Base-by-base conservation (phyloP, 2,888 invertebrate species). In the Erebia palarica region DNA sequence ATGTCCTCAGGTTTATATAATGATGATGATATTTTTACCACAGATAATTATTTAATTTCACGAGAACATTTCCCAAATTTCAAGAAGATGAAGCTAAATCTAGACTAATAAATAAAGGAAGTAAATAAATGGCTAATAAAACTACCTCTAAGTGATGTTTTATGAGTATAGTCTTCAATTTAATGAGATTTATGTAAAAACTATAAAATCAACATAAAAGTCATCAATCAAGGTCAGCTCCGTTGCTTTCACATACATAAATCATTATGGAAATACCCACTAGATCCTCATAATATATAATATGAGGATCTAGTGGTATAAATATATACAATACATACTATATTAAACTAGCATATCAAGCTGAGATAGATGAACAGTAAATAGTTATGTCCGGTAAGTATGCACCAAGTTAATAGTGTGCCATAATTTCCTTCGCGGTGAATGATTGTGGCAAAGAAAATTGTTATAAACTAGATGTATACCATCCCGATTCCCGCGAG, bases 201-300 rank as follows among this genome's bases (percentile, higher is more conserved):
- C 44, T 9, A 60, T 60, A 60, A 44, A 60, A 53, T 16, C 44
- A 16, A 44, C 44, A 61, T 61, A 18, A 63, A 49, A 21, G 61
- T 49, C 63, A 63, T 49, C 63, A 63, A 63, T 63, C 63, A 49
- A 63, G 63, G 47, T 18, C 63, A 21, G 8, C 14, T 47, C 21
- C 63, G 63, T 49, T 49, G 63, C 49, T 49, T 63, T 63, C 21
- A 14, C 63, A 21, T 61, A 13, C 63, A 63, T 63, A 63, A 63
- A 63, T 63, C 63, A 49, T 27, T n/a, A 63, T 14, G 27, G 63
- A 49, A 49, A 63, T 27, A 49, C 21, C 63, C 21, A 27, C 18
- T 27, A 57, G 3, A 5, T 27, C 21, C 18, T 21, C 1, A 55
- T 18, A 13, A 27, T 27, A 58, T 4, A n/a, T 58, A 13, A 7